These are phyloP conservation scores for Limonius californicus DNA, from an alignment of 1,140 invertebrate genomes.

Conservation along the genomic window DNA sequence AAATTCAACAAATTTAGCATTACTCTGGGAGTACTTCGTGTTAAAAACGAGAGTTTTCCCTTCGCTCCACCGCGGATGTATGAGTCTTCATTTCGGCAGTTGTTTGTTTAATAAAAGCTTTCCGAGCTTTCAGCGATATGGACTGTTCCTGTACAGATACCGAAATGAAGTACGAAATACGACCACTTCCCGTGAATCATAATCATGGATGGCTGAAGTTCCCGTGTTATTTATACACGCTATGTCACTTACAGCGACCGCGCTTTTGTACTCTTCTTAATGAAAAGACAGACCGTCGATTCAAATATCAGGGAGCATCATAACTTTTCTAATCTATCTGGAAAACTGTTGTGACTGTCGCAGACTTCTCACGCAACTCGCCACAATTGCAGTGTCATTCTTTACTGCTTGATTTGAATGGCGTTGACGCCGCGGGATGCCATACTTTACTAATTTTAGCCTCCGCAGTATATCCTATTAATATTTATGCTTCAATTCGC, in stretches of 20 bases:
- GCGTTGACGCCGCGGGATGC: constrained; percentile 8
- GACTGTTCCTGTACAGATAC: constrained; percentile 9
- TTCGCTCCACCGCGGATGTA: no score
- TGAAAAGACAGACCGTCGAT: constrained; percentile 21
- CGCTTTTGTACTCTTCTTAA: constrained; percentile 25
- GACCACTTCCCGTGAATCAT: constrained; percentile 17
- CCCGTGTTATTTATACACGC: constrained; percentile 19
- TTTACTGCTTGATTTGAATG: constrained; percentile 15
- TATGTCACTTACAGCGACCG: constrained; percentile 22
- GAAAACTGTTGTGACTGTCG: constrained; percentile 8
- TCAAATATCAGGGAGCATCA: background rate
- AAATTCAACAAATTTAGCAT: no score
- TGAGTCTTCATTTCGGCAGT: background rate
- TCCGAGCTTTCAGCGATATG: constrained; percentile 7
- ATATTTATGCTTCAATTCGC: constrained; percentile 24
- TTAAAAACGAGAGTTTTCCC: no score
- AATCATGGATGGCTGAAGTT: constrained; percentile 20
- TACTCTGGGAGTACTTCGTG: no score
- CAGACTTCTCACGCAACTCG: background rate
- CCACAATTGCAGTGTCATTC: background rate
- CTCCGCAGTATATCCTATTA: constrained; percentile 15
- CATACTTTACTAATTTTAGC: constrained; percentile 16
- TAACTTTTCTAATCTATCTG: constrained; percentile 13
- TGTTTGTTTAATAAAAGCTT: constrained; percentile 7
- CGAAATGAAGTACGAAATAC: constrained; percentile 13